Conservation (phyloP, 2,113 vertebrate genomes). For the Bufo gargarizans region DNA sequence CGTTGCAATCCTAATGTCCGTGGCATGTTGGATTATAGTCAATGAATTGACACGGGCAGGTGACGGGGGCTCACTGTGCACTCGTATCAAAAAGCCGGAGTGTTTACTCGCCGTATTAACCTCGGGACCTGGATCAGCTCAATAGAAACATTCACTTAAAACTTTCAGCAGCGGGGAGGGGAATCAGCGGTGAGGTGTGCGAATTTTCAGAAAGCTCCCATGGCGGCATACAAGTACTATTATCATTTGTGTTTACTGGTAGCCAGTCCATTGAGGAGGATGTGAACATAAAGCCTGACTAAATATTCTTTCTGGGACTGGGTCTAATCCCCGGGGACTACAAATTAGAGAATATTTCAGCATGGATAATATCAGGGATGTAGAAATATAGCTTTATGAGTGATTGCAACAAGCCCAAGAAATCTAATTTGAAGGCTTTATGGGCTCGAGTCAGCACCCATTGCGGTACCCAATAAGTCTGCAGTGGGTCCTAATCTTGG, state of each 20-base stretch:
- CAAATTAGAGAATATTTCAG: background rate
- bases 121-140: background rate
- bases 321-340: no score
- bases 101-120: conserved; percentile 5
- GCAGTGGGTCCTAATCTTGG: background rate
- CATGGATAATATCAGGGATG: background rate
- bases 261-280: background rate
- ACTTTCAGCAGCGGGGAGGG: background rate
- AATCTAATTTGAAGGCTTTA: background rate
- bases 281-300: no score
- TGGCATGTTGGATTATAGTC: background rate
- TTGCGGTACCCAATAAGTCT: background rate
- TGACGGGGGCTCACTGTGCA: background rate
- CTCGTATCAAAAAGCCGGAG: conserved; percentile 8
- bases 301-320: background rate
- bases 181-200: no score
- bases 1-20: background rate
- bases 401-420: background rate
- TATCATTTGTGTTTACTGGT: conserved; percentile 6
- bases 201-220: no score
- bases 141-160: background rate
- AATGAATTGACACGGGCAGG: background rate
- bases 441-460: background rate
- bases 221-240: background rate
- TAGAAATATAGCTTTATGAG: no score